Evolutionary conservation across 2,797 vertebrate species (phyloP).

Genomic region (Gobionotothen gibberifrons): DNA sequence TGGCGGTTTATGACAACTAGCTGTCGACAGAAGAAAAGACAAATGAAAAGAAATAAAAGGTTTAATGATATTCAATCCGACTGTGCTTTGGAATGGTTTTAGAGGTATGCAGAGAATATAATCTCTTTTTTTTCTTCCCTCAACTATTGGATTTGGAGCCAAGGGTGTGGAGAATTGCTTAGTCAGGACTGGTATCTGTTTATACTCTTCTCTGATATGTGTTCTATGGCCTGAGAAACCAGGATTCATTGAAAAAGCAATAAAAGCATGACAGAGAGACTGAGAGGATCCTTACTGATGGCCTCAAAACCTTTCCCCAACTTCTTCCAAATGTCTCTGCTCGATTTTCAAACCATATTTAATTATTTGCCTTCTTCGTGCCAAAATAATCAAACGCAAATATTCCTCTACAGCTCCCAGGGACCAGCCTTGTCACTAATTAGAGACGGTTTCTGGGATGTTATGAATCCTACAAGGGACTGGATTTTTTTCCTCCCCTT

Average conservation of each 20-base stretch:
- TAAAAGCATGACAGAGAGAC: constrained; percentile 50
- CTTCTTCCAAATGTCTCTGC: constrained; percentile 30
- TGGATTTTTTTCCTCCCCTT: constrained; percentile 50
- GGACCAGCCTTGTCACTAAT: constrained; percentile 79
- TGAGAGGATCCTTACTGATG: constrained; percentile 27
- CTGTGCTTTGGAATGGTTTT: constrained; percentile 60
- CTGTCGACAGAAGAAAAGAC: constrained; percentile 74
- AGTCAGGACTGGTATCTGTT: constrained; percentile 57
- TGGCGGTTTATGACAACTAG: constrained; percentile 78
- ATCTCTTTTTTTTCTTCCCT: constrained; percentile 33
- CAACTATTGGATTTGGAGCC: constrained; percentile 59
- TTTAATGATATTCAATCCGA: constrained; percentile 78
- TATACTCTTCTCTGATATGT: constrained; percentile 48
- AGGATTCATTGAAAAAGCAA: constrained; percentile 55
- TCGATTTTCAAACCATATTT: constrained; percentile 41
- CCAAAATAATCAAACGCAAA: constrained; percentile 81
- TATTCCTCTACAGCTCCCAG: constrained; percentile 71
- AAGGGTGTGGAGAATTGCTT: constrained; percentile 54
- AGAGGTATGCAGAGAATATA: constrained; percentile 53
- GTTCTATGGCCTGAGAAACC: constrained; percentile 49
- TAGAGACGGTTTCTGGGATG: constrained; percentile 79
- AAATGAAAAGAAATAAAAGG: constrained; percentile 69
- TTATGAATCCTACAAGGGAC: constrained; percentile 74
- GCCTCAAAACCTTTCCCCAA: constrained; percentile 43
- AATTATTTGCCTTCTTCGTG: constrained; percentile 47